Base-by-base conservation (phyloP, 2,888 invertebrate genomes). In the Pherbina coryleti region DNA sequence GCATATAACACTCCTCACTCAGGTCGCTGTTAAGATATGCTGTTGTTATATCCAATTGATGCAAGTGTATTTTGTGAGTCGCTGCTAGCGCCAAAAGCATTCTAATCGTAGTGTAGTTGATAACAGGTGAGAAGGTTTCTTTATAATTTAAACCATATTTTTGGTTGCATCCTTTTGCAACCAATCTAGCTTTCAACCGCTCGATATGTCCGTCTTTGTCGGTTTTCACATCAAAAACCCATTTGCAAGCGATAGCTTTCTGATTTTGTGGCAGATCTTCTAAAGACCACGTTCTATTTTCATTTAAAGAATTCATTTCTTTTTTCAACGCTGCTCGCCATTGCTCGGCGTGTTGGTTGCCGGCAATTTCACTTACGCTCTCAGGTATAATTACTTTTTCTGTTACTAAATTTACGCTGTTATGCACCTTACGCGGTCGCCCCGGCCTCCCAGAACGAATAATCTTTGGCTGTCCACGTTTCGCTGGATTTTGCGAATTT, bases 1-100 rank as follows among this genome's bases (percentile, higher is more conserved):
- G 55, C 77, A 78, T 76, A 67, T 75, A 77, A 14, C 62, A 75
- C 19, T 78, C 79, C 37, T 78, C 76, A 60, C 75, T 34, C 22
- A 79, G 25, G 17, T 66, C 31, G 22, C 78, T 76, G 19, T 79
- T 76, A n/a, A 79, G 75, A 66, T 78, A 78, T 57, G 78, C 78
- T 62, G 75, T 78, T 71, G 53, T 71, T 60, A 79, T 78, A 78
- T 78, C 78, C n/a, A n/a, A n/a, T n/a, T n/a, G n/a, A n/a, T n/a
- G n/a, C n/a, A n/a, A n/a, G n/a, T n/a, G n/a, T n/a, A 55, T 55
- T 19, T 55, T 55, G 14, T 55, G 17, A 19, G 55, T 55, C 17
- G 55, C 55, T 55, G 55, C 55, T n/a, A 55, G 19, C 19, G 55
- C 55, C 5, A 55, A 55, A 7, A 55, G 19, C 55, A 55, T 55